A percentile compares a stretch with the other conserved stretches of the same genome.
Conservation (phyloP, 2,113 vertebrate species). For the Lampris incognitus region DNA sequence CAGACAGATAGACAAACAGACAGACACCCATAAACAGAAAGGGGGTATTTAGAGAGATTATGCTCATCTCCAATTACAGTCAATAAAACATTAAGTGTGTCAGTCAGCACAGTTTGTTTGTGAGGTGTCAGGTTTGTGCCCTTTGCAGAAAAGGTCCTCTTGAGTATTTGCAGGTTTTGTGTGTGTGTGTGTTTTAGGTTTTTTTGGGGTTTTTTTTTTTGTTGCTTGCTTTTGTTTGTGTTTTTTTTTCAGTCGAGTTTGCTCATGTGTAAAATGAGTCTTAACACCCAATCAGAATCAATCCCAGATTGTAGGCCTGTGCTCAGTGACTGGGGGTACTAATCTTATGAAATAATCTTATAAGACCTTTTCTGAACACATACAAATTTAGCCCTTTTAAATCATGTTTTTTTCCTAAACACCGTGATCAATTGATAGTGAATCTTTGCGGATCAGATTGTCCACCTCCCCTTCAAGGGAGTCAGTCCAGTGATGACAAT, state of each 20-base stretch:
- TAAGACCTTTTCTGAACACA: slow-evolving; percentile 34
- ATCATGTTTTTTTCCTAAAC: background rate
- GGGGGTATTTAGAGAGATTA: slow-evolving; percentile 26
- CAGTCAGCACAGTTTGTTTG: slow-evolving; percentile 49
- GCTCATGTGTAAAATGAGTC: slow-evolving; percentile 56
- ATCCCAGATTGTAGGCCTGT: slow-evolving; percentile 23
- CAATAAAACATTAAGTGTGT: slow-evolving; percentile 78
- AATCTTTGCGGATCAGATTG: background rate
- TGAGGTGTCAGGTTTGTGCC: slow-evolving; percentile 68
- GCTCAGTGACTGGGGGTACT: slow-evolving; percentile 10
- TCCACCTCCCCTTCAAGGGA: background rate
- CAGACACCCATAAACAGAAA: background rate
- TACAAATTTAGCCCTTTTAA: background rate
- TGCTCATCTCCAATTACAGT: slow-evolving; percentile 67
- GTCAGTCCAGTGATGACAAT: background rate
- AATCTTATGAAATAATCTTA: slow-evolving; percentile 45
- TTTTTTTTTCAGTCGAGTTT: slow-evolving; percentile 33
- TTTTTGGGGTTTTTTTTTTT: slow-evolving; percentile 27
- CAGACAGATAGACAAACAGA: background rate
- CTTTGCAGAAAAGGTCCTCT: background rate
- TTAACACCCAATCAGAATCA: slow-evolving; percentile 52
- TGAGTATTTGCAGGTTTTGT: background rate
- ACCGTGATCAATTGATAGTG: background rate
- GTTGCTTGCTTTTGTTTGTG: background rate
- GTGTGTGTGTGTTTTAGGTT: background rate